phyloP scores from a whole-genome alignment of 2,888 invertebrate species.

The Rhingia campestris region DNA sequence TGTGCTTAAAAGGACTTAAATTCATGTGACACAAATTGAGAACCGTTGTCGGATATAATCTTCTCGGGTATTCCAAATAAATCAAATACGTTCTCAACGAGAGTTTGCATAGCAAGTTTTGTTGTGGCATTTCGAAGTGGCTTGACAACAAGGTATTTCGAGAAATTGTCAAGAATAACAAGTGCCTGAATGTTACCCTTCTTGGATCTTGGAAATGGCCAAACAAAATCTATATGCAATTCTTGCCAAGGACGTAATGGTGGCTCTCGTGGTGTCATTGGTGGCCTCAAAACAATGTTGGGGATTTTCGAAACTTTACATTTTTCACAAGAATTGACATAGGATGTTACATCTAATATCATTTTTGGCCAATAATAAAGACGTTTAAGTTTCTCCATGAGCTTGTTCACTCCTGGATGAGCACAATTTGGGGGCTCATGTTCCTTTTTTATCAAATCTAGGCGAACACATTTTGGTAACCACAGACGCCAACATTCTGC shows the following conservation, averaged over 20 bases:
- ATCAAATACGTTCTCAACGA: not conserved
- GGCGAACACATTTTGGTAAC: not conserved
- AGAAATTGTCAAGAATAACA: not conserved
- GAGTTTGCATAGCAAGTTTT: not conserved
- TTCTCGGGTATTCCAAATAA: not conserved
- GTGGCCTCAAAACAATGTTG: too few species aligned
- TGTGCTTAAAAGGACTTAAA: not conserved
- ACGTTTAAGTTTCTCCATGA: not conserved
- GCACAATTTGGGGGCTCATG: not conserved
- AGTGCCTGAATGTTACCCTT: not conserved
- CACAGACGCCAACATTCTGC: not conserved
- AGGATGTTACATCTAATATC: not conserved
- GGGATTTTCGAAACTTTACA: not conserved
- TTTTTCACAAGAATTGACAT: not conserved
- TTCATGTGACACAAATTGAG: not conserved
- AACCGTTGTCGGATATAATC: too few species aligned
- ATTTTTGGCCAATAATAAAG: not conserved
- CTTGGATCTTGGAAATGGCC: not conserved
- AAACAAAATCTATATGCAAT: too few species aligned
- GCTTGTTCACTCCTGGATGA: not conserved
- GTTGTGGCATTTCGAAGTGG: constrained; percentile 1
- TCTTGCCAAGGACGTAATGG: too few species aligned
- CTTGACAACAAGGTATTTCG: not conserved
- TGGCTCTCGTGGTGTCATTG: too few species aligned
- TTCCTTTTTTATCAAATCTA: not conserved